Evolutionary conservation across 1,140 invertebrate species (phyloP).

Genomic region (Eubasilissa regina): DNA sequence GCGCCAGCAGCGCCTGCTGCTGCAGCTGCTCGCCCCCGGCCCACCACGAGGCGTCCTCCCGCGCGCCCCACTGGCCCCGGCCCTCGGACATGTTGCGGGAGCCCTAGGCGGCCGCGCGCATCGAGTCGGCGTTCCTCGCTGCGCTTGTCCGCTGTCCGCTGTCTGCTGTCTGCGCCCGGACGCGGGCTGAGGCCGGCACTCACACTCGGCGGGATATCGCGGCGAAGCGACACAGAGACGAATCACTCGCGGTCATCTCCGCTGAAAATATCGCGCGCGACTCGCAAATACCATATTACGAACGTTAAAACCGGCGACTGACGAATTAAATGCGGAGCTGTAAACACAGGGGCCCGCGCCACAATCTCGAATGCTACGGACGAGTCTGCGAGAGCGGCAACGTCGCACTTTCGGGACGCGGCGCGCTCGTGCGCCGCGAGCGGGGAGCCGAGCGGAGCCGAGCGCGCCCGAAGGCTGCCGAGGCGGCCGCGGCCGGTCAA

Average conservation of each 20-base stretch:
- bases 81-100: constrained; percentile 59
- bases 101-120: constrained; percentile 50
- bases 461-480: constrained; percentile 66
- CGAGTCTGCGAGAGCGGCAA: constrained; percentile 63
- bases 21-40: constrained; percentile 73
- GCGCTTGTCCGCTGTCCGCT: constrained; percentile 48
- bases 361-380: constrained; percentile 13
- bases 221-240: constrained; percentile 18
- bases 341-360: constrained; percentile 37
- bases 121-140: no score
- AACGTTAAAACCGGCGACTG: constrained; percentile 27
- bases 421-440: constrained; percentile 55
- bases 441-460: constrained; percentile 63
- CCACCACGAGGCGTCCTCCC: constrained; percentile 77
- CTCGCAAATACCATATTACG: constrained; percentile 43
- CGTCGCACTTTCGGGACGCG: constrained; percentile 71
- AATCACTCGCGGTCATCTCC: constrained; percentile 52
- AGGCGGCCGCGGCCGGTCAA: constrained; percentile 68
- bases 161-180: neutral
- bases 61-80: constrained; percentile 76
- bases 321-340: constrained; percentile 38
- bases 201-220: constrained; percentile 25
- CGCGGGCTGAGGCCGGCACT: constrained; percentile 30
- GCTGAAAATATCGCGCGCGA: constrained; percentile 36
- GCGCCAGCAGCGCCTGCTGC: constrained; percentile 70